A percentile compares a stretch with the other conserved stretches of the same genome.
Evolutionary conservation across 2,888 invertebrate species (phyloP).

Genomic region (Selenia dentaria): DNA sequence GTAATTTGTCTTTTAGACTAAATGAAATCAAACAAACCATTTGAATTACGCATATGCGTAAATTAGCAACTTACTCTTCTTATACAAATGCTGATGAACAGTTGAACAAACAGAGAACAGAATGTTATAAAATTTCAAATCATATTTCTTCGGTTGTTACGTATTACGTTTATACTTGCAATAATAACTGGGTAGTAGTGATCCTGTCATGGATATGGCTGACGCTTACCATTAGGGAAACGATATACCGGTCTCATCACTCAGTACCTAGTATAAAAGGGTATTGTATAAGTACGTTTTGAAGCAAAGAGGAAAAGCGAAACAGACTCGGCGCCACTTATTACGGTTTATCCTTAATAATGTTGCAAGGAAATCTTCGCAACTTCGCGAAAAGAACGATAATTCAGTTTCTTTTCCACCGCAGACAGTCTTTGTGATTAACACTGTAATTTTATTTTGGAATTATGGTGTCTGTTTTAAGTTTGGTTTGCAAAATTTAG

Average conservation of each 20-base stretch:
- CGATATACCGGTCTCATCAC: too few relatives aligned
- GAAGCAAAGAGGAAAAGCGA: slow-evolving; percentile 12
- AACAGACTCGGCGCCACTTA: slow-evolving; percentile 23
- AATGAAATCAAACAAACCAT: neutral
- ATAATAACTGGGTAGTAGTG: too few relatives aligned
- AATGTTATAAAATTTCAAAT: too few relatives aligned
- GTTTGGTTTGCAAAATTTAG: too few relatives aligned
- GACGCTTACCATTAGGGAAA: too few relatives aligned
- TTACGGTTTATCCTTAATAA: slow-evolving; percentile 21
- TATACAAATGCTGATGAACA: neutral
- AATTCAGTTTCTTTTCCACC: slow-evolving; percentile 6
- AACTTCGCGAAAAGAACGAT: slow-evolving; percentile 10
- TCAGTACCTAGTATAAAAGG: too few relatives aligned
- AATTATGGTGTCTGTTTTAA: neutral
- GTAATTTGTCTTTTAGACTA: slow-evolving; percentile 1
- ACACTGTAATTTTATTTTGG: neutral
- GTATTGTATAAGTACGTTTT: neutral
- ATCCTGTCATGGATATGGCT: too few relatives aligned
- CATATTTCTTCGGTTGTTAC: too few relatives aligned
- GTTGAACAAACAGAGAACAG: too few relatives aligned
- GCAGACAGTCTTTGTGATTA: slow-evolving; percentile 1
- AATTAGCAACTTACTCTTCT: slow-evolving; percentile 1
- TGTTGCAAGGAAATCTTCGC: slow-evolving; percentile 18
- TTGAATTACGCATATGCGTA: slow-evolving; percentile 1
- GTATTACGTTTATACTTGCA: too few relatives aligned